Percentiles rank a stretch among this genome's conserved stretches.
These are phyloP conservation scores for Willisornis vidua DNA, from an alignment of 2,113 vertebrate genomes.

Conservation along the genomic window DNA sequence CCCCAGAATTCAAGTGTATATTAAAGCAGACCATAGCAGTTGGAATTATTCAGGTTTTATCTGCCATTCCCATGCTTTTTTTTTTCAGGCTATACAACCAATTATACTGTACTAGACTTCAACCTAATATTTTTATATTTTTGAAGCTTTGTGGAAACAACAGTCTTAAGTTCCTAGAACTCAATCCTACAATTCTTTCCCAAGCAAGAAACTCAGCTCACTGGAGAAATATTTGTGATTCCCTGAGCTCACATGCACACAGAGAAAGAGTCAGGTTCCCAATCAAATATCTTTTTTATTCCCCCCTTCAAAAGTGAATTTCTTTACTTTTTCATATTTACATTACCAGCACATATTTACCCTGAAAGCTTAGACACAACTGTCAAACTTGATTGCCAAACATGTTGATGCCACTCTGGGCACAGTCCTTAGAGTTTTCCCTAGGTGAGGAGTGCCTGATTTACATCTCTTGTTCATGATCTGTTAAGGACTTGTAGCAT, in stretches of 20 bases:
- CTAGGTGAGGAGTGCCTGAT: neutral
- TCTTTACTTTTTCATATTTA: slow-evolving; percentile 20
- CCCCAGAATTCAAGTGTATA: neutral
- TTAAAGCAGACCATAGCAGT: neutral
- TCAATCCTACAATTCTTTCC: neutral
- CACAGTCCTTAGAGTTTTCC: neutral
- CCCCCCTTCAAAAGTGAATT: neutral
- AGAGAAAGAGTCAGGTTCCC: neutral
- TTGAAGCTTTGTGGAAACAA: slow-evolving; percentile 8
- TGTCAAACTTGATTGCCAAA: slow-evolving; percentile 3
- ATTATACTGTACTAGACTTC: neutral
- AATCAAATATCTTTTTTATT: neutral
- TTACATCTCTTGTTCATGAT: neutral
- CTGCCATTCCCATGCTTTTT: neutral
- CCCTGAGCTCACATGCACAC: neutral
- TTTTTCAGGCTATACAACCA: neutral
- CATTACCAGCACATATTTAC: neutral
- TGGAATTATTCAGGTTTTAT: neutral
- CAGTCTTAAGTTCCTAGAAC: neutral
- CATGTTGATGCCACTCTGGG: neutral
- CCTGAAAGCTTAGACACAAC: neutral
- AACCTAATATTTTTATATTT: neutral
- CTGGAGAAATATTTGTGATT: neutral
- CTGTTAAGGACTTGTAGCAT: neutral
- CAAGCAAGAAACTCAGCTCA: neutral